phyloP scores from a whole-genome alignment of 2,113 vertebrate genomes.

The Geococcyx californianus region DNA sequence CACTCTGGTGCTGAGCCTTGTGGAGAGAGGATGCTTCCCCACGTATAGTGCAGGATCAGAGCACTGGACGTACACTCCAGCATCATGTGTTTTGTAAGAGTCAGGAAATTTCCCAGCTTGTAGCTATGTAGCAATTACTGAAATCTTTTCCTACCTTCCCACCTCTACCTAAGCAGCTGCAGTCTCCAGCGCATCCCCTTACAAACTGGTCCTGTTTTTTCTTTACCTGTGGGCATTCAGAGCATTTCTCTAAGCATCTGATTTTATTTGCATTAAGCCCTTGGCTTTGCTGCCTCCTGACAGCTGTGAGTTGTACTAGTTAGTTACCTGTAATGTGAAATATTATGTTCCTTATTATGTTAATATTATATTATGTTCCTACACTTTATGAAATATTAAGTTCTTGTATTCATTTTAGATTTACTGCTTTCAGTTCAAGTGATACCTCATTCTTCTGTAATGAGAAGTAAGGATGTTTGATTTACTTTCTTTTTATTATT shows the following conservation, averaged over 20 bases:
- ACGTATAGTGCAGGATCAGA: not conserved
- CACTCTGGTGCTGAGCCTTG: not conserved
- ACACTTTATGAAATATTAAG: not conserved
- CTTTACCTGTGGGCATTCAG: not conserved
- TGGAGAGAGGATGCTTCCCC: not conserved
- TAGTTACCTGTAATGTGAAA: slow-evolving; percentile 40
- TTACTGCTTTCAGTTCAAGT: not conserved
- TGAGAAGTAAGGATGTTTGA: not conserved
- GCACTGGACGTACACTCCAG: not conserved
- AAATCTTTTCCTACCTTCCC: not conserved
- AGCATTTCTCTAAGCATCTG: not conserved
- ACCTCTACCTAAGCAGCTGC: not conserved
- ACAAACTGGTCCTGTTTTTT: not conserved
- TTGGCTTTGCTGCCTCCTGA: not conserved
- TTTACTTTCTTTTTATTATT: not conserved
- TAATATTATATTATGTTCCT: slow-evolving; percentile 2
- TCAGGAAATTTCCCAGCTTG: not conserved
- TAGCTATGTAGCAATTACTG: not conserved
- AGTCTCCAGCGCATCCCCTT: not conserved
- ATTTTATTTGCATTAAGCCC: not conserved
- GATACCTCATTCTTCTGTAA: not conserved
- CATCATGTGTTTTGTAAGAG: not conserved
- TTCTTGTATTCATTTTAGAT: not conserved
- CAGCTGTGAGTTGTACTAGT: slow-evolving; percentile 15
- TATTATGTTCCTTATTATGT: slow-evolving; percentile 22